phyloP scores from a whole-genome alignment of 2,113 vertebrate genomes.

The Gymnobelideus leadbeateri region DNA sequence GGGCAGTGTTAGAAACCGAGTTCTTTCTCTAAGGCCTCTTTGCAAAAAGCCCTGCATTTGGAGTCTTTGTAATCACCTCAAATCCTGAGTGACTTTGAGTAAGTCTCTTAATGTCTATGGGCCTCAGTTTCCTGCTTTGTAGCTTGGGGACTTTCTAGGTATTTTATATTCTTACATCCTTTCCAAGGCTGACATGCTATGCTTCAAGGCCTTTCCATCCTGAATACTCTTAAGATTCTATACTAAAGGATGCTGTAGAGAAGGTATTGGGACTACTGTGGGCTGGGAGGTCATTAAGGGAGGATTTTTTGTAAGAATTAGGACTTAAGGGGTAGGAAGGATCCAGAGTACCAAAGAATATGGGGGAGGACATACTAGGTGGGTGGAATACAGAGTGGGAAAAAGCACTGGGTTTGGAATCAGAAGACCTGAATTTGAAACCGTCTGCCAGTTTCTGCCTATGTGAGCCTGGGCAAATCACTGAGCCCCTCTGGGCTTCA shows the following conservation, averaged over 20 bases:
- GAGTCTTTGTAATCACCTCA: background rate
- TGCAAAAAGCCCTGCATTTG: background rate
- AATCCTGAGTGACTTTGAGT: background rate
- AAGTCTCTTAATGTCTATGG: constrained; percentile 7
- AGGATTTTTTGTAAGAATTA: background rate
- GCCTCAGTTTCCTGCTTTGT: background rate
- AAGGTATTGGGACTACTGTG: background rate
- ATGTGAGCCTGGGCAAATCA: background rate
- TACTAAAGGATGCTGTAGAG: background rate
- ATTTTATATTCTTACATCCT: background rate
- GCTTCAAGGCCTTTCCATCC: background rate
- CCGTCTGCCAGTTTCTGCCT: background rate
- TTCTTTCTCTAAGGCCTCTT: background rate
- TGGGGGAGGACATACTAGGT: background rate
- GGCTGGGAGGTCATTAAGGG: background rate
- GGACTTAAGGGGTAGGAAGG: background rate
- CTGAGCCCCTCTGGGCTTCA: background rate
- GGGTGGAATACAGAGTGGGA: background rate
- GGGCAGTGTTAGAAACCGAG: background rate
- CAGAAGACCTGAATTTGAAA: background rate
- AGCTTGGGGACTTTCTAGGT: background rate
- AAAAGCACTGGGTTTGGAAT: background rate
- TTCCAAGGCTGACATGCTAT: background rate
- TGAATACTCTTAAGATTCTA: background rate
- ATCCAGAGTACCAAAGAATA: background rate